Base-by-base conservation (phyloP, 1,140 invertebrate genomes). In the Paramacrobiotus metropolitanus region DNA sequence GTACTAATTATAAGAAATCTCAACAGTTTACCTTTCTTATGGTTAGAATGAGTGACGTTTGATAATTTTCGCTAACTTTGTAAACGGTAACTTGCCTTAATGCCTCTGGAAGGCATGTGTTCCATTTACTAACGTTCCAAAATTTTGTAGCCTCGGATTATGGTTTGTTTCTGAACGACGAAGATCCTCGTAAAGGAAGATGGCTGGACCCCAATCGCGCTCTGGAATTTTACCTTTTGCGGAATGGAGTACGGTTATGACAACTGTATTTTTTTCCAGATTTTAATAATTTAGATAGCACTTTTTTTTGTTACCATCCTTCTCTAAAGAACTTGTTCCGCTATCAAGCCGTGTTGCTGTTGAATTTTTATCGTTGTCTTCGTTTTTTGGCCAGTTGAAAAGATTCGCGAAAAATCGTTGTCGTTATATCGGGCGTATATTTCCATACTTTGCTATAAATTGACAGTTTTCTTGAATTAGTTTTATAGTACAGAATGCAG, bases 101-200 rank as follows among this genome's bases (percentile, higher is more conserved):
- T n/a, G n/a, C n/a, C n/a, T n/a, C n/a, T n/a, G n/a, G n/a, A n/a
- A n/a, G n/a, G n/a, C n/a, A n/a, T n/a, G 59, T 34, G 62, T 60
- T 18, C 40, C 59, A 29, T 61, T 63, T 30, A 34, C 3, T 21
- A 30, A 62, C 21, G 61, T 55, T 31, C 70, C 68, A 68, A 66
- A 44, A 65, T 71, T 64, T 71, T 74, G 63, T 74, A 95, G 91
- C 86, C 1, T 87, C 88, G 77, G 91, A 98, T 71, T 98, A 91
- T 78, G 93, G 94, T 1, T 76, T 99, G 20, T 97, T 97, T 74
- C 78, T 97, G 63, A 83, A 88, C 24, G 90, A 95, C 68, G 92
- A 96, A 68, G 89, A 95, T 74, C 84, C 83, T 64, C 93, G 91
- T 72, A 93, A 93, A 70, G 93, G 92, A 29, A 86, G 96, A 59